Conservation (phyloP, 1,140 invertebrate species). For the Drosophila tsacasi region DNA sequence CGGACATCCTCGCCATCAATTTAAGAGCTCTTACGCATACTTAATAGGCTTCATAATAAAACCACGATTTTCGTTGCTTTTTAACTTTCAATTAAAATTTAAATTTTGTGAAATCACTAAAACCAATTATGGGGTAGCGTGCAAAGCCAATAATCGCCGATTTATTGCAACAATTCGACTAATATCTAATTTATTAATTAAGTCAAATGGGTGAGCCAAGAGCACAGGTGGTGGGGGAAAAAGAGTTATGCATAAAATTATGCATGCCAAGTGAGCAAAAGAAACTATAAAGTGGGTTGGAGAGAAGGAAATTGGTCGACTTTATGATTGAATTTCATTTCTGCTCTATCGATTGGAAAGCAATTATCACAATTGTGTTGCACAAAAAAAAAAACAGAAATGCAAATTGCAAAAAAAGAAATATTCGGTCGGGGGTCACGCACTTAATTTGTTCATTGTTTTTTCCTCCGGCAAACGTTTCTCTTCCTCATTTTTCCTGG, state of each 20-base stretch:
- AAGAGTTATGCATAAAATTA: constrained; percentile 21
- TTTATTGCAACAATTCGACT: constrained; percentile 30
- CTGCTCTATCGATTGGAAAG: constrained; percentile 59
- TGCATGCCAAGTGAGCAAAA: constrained; percentile 14
- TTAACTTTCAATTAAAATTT: constrained; percentile 22
- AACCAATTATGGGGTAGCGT: constrained; percentile 21
- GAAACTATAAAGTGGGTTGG: background rate
- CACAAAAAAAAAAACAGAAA: constrained; percentile 16
- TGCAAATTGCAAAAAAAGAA: constrained; percentile 7
- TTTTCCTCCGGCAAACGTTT: constrained; percentile 22
- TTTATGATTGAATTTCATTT: constrained; percentile 49
- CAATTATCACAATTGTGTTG: constrained; percentile 55
- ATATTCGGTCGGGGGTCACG: constrained; percentile 12
- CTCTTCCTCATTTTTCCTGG: constrained; percentile 4
- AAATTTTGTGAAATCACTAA: constrained; percentile 22
- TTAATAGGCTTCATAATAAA: constrained; percentile 19
- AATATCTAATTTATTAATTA: constrained; percentile 31
- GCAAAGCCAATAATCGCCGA: constrained; percentile 25
- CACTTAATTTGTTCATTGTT: constrained; percentile 39
- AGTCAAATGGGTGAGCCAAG: background rate
- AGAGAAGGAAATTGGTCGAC: constrained; percentile 16
- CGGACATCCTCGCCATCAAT: constrained; percentile 24
- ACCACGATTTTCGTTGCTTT: constrained; percentile 6
- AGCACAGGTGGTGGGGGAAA: background rate
- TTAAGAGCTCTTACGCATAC: constrained; percentile 11